Evolutionary conservation across 2,888 invertebrate genomes (phyloP).

Genomic region (Eumerus sabulonum): DNA sequence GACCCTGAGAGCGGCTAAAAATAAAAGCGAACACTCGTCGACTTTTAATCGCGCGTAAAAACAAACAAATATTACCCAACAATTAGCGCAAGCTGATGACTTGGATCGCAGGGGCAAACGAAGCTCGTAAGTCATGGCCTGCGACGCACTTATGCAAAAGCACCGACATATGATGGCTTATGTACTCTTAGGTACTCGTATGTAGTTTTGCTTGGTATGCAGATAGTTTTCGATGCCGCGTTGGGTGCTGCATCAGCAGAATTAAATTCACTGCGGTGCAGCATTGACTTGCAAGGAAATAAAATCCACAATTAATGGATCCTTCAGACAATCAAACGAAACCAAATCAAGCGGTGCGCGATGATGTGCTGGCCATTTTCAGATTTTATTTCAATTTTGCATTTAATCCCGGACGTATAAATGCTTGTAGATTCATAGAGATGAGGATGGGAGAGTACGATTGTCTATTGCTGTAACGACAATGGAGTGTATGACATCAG

Average conservation of each 20-base stretch:
- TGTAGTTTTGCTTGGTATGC: too few relatives aligned
- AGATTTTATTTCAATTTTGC: conserved; percentile 46
- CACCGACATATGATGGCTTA: too few relatives aligned
- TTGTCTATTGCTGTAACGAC: background rate
- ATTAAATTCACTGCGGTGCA: too few relatives aligned
- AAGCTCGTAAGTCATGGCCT: too few relatives aligned
- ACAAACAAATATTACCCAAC: conserved; percentile 17
- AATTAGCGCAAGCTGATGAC: conserved; percentile 3
- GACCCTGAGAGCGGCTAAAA: conserved; percentile 29
- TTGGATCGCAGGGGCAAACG: conserved; percentile 7
- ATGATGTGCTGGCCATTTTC: conserved; percentile 40
- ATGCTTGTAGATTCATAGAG: conserved; percentile 22
- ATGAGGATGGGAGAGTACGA: background rate
- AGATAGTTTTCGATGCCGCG: too few relatives aligned
- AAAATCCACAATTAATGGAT: conserved; percentile 35
- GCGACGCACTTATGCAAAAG: too few relatives aligned
- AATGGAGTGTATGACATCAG: conserved; percentile 48
- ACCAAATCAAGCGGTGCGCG: conserved; percentile 5
- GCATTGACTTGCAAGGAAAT: conserved; percentile 8
- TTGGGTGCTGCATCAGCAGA: too few relatives aligned
- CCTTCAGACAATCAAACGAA: conserved; percentile 18
- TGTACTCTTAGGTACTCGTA: too few relatives aligned
- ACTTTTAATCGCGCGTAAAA: conserved; percentile 29
- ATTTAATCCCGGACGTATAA: conserved; percentile 31
- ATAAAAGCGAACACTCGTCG: conserved; percentile 22